Evolutionary conservation across 2,888 invertebrate species (phyloP), one percentile per base, ranked within the genome.

Genomic region (Scotopteryx bipunctaria): DNA sequence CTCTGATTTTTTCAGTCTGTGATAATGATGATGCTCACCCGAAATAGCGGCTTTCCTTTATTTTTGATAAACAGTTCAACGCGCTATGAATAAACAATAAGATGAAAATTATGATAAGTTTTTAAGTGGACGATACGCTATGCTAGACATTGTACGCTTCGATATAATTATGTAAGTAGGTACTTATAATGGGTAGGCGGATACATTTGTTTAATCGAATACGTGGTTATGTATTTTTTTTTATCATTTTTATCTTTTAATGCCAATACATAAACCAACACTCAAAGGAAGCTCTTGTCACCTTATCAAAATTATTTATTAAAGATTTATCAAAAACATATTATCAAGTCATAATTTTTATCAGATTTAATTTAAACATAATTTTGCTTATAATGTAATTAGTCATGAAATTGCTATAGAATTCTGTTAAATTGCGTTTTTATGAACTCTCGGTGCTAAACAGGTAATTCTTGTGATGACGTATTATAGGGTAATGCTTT

Each of bases 381-480:
- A n/a, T 25, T n/a, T 25, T n/a, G n/a, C n/a, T 2, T 25, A 9
- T 9, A 9, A 9, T 21, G 5, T 21, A 4, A 21, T 2, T n/a
- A n/a, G n/a, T n/a, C 2, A 14, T 4, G 11, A 19, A 19, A 35
- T 13, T 5, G 9, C 1, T 9, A 19, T 6, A 19, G 21, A 21
- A 35, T 2, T 33, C 3, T 33, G 19, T 35, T 8, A 13, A 6
- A 19, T 1, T 4, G 13, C 29, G 5, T 27, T 40, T 8, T 40
- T 68, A 69, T 61, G 63, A 64, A 61, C 31, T 50, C 47, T 45
- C 41, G 41, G 59, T 59, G 75, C 73, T 73, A 73, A 73, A n/a
- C n/a, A n/a, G n/a, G n/a, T n/a, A n/a, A n/a, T n/a, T n/a, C n/a
- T n/a, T n/a, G n/a, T n/a, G n/a, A n/a, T n/a, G n/a, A n/a, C n/a